phyloP scores from a whole-genome alignment of 2,797 vertebrate species.

The Yasuhikotakia modesta region DNA sequence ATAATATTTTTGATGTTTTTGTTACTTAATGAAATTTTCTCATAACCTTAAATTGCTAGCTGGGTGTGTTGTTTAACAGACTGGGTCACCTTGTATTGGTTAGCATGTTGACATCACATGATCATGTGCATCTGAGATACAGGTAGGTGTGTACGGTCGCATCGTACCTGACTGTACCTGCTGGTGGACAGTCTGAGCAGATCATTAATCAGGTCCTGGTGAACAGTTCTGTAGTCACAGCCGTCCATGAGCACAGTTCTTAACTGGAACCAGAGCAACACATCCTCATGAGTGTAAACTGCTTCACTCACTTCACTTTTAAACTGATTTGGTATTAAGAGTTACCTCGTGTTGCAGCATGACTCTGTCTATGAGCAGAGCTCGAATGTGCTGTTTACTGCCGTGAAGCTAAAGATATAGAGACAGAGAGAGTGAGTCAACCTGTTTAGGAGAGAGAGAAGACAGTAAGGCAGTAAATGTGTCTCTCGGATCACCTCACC shows the following conservation, averaged over 20 bases:
- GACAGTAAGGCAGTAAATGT: neutral
- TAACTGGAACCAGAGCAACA: slow-evolving; percentile 72
- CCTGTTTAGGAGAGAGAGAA: neutral
- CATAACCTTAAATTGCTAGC: too few species aligned
- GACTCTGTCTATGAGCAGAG: slow-evolving; percentile 92
- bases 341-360: slow-evolving; percentile 97
- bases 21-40: too few species aligned
- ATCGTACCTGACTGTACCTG: slow-evolving; percentile 90
- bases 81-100: too few species aligned
- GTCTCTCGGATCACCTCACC: slow-evolving; percentile 74
- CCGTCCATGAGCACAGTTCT: slow-evolving; percentile 93
- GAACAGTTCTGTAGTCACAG: slow-evolving; percentile 89
- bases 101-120: too few species aligned
- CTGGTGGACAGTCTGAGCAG: slow-evolving; percentile 93
- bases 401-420: slow-evolving; percentile 83
- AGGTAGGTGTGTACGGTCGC: slow-evolving; percentile 34
- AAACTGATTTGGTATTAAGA: neutral
- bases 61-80: too few species aligned
- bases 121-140: too few species aligned
- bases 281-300: neutral
- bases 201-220: slow-evolving; percentile 91
- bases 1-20: too few species aligned
- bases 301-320: neutral
- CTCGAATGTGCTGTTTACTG: slow-evolving; percentile 95
- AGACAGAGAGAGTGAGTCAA: neutral